These are phyloP conservation scores for Scaeva pyrastri DNA, from an alignment of 2,888 invertebrate species.

Conservation along the genomic window DNA sequence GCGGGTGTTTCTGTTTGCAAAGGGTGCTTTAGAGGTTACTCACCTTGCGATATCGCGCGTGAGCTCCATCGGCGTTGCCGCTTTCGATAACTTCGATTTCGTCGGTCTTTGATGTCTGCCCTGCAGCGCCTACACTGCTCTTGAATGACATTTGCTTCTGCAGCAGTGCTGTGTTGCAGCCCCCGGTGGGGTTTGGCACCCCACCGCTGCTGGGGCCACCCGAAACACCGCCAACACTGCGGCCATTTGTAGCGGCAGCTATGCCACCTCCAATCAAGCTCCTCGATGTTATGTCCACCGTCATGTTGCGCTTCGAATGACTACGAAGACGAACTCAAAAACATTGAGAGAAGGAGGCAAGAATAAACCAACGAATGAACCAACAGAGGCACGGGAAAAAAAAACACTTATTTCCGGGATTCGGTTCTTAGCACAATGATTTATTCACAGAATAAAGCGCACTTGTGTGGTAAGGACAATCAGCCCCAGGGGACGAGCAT, in stretches of 20 bases:
- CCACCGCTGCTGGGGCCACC: slow-evolving; percentile 81
- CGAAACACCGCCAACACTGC: slow-evolving; percentile 74
- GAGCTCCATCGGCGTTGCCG: slow-evolving; percentile 79
- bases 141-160: slow-evolving; percentile 83
- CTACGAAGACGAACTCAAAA: slow-evolving; percentile 41
- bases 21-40: slow-evolving; percentile 44
- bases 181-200: slow-evolving; percentile 82
- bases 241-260: slow-evolving; percentile 75
- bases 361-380: no score
- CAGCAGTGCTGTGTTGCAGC: slow-evolving; percentile 80
- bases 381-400: neutral
- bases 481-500: slow-evolving; percentile 44
- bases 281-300: slow-evolving; percentile 72
- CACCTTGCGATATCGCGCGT: slow-evolving; percentile 81
- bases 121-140: slow-evolving; percentile 80
- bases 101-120: slow-evolving; percentile 81
- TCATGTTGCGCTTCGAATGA: slow-evolving; percentile 57
- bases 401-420: slow-evolving; percentile 34
- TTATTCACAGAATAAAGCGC: slow-evolving; percentile 17
- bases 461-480: slow-evolving; percentile 27
- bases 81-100: slow-evolving; percentile 83
- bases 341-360: slow-evolving; percentile 17
- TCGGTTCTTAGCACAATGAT: slow-evolving; percentile 30
- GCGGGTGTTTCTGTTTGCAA: neutral
- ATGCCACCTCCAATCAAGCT: slow-evolving; percentile 68